phyloP scores from a whole-genome alignment of 2,113 vertebrate genomes.

The Ictalurus punctatus region DNA sequence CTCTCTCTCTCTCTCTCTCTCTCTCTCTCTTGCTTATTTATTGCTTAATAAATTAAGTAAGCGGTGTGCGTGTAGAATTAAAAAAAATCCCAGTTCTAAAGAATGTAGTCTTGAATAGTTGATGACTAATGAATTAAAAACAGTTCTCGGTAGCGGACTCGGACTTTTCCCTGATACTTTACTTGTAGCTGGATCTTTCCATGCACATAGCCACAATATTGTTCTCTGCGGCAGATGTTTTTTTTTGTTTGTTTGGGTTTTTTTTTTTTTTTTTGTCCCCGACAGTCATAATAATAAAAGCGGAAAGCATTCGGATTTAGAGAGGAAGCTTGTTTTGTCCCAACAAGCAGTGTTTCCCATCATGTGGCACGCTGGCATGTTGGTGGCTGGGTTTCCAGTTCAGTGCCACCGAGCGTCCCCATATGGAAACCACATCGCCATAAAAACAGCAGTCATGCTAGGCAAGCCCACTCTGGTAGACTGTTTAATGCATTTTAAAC shows the following conservation, averaged over 20 bases:
- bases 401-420: conserved; percentile 31
- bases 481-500: conserved; percentile 36
- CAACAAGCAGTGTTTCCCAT: conserved; percentile 26
- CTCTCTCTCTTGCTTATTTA: too few species aligned
- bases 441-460: conserved; percentile 37
- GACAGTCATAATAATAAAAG: conserved; percentile 27
- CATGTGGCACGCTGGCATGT: conserved; percentile 37
- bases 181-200: conserved; percentile 2
- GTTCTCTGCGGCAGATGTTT: conserved; percentile 35
- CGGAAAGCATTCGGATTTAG: conserved; percentile 20
- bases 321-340: conserved; percentile 1
- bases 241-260: too few species aligned
- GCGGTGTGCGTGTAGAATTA: neutral
- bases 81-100: neutral
- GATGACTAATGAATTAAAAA: neutral
- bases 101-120: neutral
- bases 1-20: too few species aligned
- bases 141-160: neutral
- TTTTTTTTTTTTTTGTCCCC: conserved; percentile 32
- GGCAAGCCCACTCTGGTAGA: conserved; percentile 11
- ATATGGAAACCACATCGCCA: conserved; percentile 44
- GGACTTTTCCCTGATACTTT: neutral
- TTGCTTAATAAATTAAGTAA: neutral
- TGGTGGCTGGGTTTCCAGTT: conserved; percentile 37
- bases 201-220: conserved; percentile 37